Evolutionary conservation across 1,140 invertebrate genomes (phyloP), one percentile per base, ranked within the genome.

Genomic region (Polyergus mexicanus): DNA sequence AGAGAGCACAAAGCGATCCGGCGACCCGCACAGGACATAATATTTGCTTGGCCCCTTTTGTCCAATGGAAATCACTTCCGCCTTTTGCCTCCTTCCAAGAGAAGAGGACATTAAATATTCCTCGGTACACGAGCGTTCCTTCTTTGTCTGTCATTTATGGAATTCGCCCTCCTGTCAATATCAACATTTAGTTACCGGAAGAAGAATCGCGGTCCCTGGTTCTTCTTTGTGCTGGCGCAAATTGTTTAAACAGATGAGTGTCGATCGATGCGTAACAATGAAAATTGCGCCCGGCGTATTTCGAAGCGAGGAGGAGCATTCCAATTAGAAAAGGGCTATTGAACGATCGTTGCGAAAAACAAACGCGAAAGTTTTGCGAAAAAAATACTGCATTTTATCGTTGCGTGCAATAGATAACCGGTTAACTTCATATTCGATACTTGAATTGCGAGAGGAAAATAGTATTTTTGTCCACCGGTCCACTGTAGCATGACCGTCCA

Each of bases 1-100:
- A 83, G 78, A 74, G 68, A 72, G 78, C 54, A 83, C 60, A 83
- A 83, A 83, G 56, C 78, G 78, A 72, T 60, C 78, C 54, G 68
- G 68, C 54, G 78, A 83, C 68, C 78, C 68, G 78, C 78, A 56
- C 28, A 51, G 25, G 78, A 83, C 78, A 83, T 74, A 83, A 83
- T 83, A 74, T 83, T 83, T 83, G 41, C 78, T 62, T 4, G 32
- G 32, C 19, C 25, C 78, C 68, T 83, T 83, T 83, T 83, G 78
- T 83, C 68, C 68, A 74, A 74, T 83, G 68, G 54, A 81, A 83
- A 83, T 83, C 78, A 41, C 78, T 83, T 83, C 68, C 78, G 38
- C n/a, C 51, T 38, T 83, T 83, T 83, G 68, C 68, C 28, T 60
- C 38, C 28, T 25, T 19, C 68, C 19, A 83, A 83, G 74, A 74